Conservation (phyloP, 2,888 invertebrate species). For the Saturnia pavonia region DNA sequence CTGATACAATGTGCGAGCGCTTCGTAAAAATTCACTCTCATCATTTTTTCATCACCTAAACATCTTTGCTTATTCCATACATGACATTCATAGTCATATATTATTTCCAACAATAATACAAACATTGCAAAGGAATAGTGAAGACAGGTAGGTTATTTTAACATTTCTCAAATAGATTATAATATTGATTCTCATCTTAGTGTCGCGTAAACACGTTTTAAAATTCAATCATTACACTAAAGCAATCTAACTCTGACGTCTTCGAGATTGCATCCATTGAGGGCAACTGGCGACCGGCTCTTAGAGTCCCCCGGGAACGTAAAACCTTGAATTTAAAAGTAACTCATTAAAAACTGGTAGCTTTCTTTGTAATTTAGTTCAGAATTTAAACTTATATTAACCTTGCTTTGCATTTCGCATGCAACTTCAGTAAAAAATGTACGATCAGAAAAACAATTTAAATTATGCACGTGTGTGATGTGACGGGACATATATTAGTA, state of each 20-base stretch:
- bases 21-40: too few relatives aligned
- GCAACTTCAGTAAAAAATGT: too few relatives aligned
- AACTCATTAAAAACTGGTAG: not conserved
- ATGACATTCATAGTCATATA: too few relatives aligned
- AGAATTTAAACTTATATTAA: not conserved
- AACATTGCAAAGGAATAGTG: not conserved
- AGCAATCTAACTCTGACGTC: conserved; percentile 17
- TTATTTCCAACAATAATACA: too few relatives aligned
- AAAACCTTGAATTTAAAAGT: not conserved
- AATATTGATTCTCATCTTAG: conserved; percentile 1
- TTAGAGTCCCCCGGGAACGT: conserved; percentile 14
- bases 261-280: conserved; percentile 20
- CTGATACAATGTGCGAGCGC: too few relatives aligned
- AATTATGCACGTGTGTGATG: too few relatives aligned
- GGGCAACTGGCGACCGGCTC: conserved; percentile 11
- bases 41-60: too few relatives aligned
- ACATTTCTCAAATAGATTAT: not conserved
- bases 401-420: too few relatives aligned
- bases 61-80: too few relatives aligned
- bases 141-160: not conserved
- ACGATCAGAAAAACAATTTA: too few relatives aligned
- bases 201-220: conserved; percentile 11
- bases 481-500: too few relatives aligned
- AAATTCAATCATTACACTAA: conserved; percentile 23
- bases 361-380: not conserved